These are phyloP conservation scores for Pseudomyrmex concolor DNA, from an alignment of 1,140 invertebrate species.

Conservation along the genomic window DNA sequence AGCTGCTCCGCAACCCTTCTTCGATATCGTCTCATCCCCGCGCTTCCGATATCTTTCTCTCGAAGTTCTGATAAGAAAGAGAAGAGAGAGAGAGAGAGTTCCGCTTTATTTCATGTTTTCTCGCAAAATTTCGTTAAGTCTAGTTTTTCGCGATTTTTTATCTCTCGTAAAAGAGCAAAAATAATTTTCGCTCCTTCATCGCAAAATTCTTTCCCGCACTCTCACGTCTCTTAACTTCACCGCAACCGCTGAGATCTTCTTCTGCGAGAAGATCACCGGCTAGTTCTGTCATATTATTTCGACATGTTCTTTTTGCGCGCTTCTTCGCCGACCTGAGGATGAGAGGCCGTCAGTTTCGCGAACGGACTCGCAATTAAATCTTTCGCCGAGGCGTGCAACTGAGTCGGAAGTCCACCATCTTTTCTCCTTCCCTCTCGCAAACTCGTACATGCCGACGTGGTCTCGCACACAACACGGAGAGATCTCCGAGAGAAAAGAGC, in stretches of 20 bases:
- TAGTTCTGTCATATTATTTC: conserved; percentile 40
- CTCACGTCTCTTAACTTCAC: conserved; percentile 3
- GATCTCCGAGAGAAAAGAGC: conserved; percentile 19
- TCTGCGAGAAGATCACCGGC: not conserved
- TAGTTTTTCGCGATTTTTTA: no score
- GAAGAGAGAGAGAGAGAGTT: not conserved
- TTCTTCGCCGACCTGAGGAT: not conserved
- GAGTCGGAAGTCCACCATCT: conserved; percentile 39
- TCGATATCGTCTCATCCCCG: not conserved
- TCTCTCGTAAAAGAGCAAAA: not conserved
- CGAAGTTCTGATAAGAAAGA: not conserved
- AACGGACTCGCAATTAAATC: conserved; percentile 64
- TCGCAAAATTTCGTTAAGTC: conserved; percentile 31
- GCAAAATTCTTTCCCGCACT: conserved; percentile 6
- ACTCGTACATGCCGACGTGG: not conserved
- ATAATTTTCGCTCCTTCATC: conserved; percentile 10
- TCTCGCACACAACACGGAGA: not conserved
- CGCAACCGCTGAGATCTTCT: not conserved
- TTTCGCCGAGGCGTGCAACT: conserved; percentile 42
- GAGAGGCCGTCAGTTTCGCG: conserved; percentile 36
- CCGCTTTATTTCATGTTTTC: conserved; percentile 48
- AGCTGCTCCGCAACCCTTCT: conserved; percentile 39
- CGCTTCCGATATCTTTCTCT: not conserved
- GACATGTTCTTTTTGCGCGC: conserved; percentile 23
- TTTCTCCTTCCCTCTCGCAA: conserved; percentile 40